A percentile compares a stretch with the other conserved stretches of the same genome.
Evolutionary conservation across 2,113 vertebrate genomes (phyloP).

Genomic region (Zapornia atra): DNA sequence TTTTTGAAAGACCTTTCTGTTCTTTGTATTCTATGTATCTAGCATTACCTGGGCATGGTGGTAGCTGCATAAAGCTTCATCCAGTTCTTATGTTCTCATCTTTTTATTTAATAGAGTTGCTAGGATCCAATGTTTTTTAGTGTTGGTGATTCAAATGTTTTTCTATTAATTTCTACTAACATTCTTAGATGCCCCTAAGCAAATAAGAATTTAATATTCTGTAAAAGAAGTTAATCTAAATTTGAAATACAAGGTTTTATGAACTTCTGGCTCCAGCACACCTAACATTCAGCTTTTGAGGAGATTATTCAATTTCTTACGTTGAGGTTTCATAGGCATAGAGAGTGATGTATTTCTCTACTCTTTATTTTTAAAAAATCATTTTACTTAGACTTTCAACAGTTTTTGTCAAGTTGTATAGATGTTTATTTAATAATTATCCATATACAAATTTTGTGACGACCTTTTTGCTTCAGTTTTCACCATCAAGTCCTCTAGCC

Average conservation of each 20-base stretch:
- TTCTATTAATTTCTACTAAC: conserved; percentile 41
- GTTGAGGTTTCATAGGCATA: background rate
- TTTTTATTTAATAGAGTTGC: conserved; percentile 1
- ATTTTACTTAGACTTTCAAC: background rate
- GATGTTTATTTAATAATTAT: background rate
- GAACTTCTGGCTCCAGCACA: conserved; percentile 4
- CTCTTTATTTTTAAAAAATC: background rate
- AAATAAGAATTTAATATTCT: conserved; percentile 38
- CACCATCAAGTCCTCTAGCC: too few species aligned
- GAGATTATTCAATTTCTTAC: background rate
- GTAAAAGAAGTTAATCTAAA: conserved; percentile 39
- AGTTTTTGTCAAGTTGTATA: background rate
- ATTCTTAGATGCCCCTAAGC: conserved; percentile 38
- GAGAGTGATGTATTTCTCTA: background rate
- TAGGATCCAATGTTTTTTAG: conserved; percentile 19
- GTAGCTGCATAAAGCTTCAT: background rate
- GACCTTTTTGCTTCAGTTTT: too few species aligned
- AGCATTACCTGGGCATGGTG: background rate
- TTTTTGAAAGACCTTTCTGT: background rate
- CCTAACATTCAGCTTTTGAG: background rate
- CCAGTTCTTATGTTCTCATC: background rate
- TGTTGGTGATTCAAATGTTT: background rate
- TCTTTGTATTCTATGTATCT: background rate
- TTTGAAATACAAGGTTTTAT: conserved; percentile 20
- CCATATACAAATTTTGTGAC: background rate